Evolutionary conservation across 2,888 invertebrate genomes (phyloP).

Genomic region (Dorcus hopei): DNA sequence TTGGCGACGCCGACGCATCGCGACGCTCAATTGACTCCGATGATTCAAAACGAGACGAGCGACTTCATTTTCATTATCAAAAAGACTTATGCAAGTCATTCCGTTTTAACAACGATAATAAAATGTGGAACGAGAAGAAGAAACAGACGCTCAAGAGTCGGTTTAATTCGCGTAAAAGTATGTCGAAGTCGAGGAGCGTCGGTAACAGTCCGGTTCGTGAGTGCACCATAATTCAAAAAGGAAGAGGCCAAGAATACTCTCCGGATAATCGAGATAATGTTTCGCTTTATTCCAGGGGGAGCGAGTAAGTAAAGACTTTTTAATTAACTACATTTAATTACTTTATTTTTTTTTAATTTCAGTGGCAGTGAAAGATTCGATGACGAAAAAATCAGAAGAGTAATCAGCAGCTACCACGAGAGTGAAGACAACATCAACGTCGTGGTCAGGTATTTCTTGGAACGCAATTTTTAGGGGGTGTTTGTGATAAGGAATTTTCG

Average conservation of each 20-base stretch:
- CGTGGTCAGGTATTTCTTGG: slow-evolving; percentile 65
- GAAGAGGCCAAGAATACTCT: neutral
- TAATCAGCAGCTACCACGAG: slow-evolving; percentile 52
- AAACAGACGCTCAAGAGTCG: too few species aligned
- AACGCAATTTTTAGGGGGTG: neutral
- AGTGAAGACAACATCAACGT: slow-evolving; percentile 86
- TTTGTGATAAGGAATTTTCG: slow-evolving; percentile 21
- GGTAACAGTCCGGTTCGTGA: too few species aligned
- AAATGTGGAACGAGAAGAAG: too few species aligned
- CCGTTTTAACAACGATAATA: too few species aligned
- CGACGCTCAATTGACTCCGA: too few species aligned
- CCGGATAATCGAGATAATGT: slow-evolving; percentile 5
- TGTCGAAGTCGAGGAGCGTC: too few species aligned
- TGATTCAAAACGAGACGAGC: too few species aligned
- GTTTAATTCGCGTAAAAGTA: too few species aligned
- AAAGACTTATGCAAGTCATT: too few species aligned
- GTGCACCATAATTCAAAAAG: too few species aligned
- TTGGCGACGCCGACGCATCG: slow-evolving; percentile 3
- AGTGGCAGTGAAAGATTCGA: slow-evolving; percentile 52
- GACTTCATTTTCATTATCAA: too few species aligned
- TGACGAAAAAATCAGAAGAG: slow-evolving; percentile 47
- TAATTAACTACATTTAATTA: neutral
- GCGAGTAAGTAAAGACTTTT: slow-evolving; percentile 6
- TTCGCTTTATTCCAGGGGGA: slow-evolving; percentile 8
- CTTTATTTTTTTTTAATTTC: slow-evolving; percentile 28